phyloP scores from a whole-genome alignment of 2,113 vertebrate genomes.

The Urocolius indicus region DNA sequence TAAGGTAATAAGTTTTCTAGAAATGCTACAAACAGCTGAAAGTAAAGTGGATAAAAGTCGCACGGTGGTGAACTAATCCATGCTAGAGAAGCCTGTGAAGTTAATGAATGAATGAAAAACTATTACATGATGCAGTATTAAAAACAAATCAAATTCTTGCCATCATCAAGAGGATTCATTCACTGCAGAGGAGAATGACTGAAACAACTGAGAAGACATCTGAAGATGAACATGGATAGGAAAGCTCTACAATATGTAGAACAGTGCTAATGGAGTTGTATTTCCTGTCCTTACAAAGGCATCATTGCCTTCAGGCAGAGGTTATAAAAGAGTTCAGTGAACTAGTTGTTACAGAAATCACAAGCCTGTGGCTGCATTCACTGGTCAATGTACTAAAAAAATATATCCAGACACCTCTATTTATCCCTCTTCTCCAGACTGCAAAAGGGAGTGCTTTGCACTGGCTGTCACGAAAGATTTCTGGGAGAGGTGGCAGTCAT shows the following conservation, averaged over 20 bases:
- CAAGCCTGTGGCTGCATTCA: not conserved
- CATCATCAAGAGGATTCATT: not conserved
- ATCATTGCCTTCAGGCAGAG: not conserved
- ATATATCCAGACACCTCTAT: not conserved
- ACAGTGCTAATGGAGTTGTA: not conserved
- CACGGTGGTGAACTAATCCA: not conserved
- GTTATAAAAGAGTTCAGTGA: not conserved
- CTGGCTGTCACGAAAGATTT: not conserved
- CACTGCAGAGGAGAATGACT: not conserved
- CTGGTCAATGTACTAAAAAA: not conserved
- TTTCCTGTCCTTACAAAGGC: not conserved
- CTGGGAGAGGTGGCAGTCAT: not conserved
- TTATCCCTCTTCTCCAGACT: not conserved
- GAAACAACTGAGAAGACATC: not conserved
- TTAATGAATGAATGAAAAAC: not conserved
- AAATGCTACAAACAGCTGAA: not conserved
- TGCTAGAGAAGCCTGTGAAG: not conserved
- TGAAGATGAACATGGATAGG: not conserved
- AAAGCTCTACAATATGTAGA: not conserved
- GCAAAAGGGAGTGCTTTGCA: not conserved
- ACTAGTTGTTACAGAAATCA: not conserved
- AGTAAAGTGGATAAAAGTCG: not conserved
- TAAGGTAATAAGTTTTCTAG: not conserved
- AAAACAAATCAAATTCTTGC: not conserved
- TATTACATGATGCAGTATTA: not conserved